A percentile compares a stretch with the other conserved stretches of the same genome.
Evolutionary conservation across 2,888 invertebrate species (phyloP).

Genomic region (Monoplex corrugatus): DNA sequence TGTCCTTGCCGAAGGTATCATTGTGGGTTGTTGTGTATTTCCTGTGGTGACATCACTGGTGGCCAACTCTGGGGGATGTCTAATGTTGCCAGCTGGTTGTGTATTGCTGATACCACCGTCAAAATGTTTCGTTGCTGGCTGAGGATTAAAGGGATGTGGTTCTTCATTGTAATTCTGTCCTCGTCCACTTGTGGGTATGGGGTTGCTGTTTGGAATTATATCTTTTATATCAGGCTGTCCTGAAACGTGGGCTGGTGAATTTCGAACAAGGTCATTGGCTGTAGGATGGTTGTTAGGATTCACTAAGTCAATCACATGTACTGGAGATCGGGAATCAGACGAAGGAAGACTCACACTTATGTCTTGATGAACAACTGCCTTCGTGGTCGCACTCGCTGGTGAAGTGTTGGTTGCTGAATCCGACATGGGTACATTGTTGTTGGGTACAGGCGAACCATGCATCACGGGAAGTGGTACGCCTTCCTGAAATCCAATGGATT

Average conservation of each 20-base stretch:
- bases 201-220: neutral
- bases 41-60: neutral
- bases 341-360: neutral
- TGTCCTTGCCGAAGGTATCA: neutral
- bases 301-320: neutral
- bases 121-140: neutral
- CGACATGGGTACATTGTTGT: too few species aligned
- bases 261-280: neutral
- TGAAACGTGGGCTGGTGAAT: neutral
- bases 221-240: neutral
- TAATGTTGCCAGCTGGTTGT: neutral
- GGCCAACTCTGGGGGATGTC: neutral
- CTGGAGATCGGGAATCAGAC: neutral
- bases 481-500: too few species aligned
- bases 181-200: neutral
- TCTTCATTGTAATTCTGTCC: neutral
- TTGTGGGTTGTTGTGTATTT: neutral
- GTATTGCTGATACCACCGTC: neutral
- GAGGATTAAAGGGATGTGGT: neutral
- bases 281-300: neutral
- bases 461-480: too few species aligned
- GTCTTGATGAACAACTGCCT: neutral
- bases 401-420: neutral
- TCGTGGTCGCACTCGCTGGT: neutral
- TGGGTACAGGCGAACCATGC: too few species aligned